Conservation (phyloP, 2,888 invertebrate genomes). For the Acanthosepion esculentum region DNA sequence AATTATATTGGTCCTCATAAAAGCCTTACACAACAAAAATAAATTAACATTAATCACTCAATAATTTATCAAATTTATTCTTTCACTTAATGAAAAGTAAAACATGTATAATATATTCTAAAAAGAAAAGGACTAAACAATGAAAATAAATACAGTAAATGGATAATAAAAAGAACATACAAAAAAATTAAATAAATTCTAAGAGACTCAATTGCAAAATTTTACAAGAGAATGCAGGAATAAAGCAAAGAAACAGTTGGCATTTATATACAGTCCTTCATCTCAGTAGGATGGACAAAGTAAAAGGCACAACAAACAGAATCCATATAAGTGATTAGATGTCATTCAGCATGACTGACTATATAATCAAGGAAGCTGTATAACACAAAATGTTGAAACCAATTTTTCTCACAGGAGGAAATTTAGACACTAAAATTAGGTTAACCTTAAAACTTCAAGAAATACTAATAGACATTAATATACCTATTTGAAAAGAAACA, state of each 20-base stretch:
- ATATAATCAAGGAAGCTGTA: background rate
- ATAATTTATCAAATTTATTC: background rate
- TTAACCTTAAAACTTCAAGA: background rate
- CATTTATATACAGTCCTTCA: background rate
- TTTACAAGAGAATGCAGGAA: background rate
- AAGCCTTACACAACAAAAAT: background rate
- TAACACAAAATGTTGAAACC: background rate
- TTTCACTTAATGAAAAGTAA: background rate
- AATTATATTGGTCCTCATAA: background rate
- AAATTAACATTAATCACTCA: background rate
- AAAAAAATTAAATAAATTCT: background rate
- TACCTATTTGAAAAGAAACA: background rate
- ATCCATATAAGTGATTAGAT: background rate
- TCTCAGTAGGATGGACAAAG: background rate
- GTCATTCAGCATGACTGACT: background rate
- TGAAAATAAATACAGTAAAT: background rate
- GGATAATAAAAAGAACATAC: background rate
- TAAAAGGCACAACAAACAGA: background rate
- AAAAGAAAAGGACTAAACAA: background rate
- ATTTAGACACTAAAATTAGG: constrained; percentile 4
- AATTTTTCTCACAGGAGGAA: constrained; percentile 33
- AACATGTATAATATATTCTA: background rate
- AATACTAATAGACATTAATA: background rate
- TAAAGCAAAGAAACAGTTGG: background rate
- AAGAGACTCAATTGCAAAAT: background rate